phyloP scores from a whole-genome alignment of 92 coral and sea anemone species.

The Phenganax subtilis region DNA sequence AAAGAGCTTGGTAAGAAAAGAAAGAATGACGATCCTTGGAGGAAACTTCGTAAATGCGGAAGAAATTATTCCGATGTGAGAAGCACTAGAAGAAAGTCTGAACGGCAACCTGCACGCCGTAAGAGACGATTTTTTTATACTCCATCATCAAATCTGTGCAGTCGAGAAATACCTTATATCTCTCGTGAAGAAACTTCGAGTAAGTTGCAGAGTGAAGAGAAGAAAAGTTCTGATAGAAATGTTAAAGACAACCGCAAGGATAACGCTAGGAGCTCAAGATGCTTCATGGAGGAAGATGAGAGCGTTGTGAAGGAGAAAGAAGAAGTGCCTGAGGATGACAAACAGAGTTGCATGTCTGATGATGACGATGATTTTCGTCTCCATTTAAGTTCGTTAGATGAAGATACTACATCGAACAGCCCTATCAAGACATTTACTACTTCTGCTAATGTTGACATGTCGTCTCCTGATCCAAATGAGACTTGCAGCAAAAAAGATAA shows the following conservation, averaged over 20 bases:
- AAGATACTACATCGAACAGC: not conserved
- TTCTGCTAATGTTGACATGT: no score
- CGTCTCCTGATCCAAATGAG: no score
- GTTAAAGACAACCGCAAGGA: not conserved
- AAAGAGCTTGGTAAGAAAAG: no score
- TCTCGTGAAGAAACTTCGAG: no score
- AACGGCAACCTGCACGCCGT: not conserved
- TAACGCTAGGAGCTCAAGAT: not conserved
- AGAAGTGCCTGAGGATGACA: no score
- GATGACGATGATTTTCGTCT: not conserved
- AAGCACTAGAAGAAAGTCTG: not conserved
- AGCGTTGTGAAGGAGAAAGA: not conserved
- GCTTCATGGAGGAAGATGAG: not conserved
- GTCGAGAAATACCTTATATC: slow-evolving; percentile 2
- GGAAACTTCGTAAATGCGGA: no score
- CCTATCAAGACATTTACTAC: not conserved
- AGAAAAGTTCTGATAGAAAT: not conserved
- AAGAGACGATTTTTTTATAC: not conserved
- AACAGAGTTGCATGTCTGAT: not conserved
- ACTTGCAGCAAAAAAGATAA: no score
- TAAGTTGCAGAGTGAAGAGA: no score
- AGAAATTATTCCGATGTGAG: no score
- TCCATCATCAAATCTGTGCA: not conserved
- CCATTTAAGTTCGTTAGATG: not conserved
- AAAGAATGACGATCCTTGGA: no score